Conservation (phyloP, 1,140 invertebrate species). For the Hylaeus anthracinus region DNA sequence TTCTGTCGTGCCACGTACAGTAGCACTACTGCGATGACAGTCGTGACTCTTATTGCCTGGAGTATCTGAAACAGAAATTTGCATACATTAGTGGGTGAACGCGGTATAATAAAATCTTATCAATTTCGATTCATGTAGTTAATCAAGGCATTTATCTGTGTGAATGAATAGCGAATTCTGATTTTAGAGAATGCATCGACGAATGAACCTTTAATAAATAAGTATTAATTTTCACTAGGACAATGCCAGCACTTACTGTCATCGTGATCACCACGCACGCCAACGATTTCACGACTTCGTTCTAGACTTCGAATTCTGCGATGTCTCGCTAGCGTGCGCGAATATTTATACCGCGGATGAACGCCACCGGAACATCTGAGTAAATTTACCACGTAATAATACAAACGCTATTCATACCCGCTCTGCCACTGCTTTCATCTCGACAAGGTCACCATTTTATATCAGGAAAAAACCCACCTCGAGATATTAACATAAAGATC, state of each 20-base stretch:
- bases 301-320: neutral
- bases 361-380: neutral
- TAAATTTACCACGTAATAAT: neutral
- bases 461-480: no score
- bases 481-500: no score
- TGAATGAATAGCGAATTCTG: no score
- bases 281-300: neutral
- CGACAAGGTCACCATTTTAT: no score
- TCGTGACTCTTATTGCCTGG: neutral
- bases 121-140: no score
- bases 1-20: neutral
- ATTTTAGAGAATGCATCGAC: no score
- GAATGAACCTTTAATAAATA: no score
- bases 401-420: no score
- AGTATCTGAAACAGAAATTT: slow-evolving; percentile 6
- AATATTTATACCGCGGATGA: neutral
- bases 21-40: neutral
- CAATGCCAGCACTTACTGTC: neutral
- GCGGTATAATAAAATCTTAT: neutral
- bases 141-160: no score
- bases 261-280: slow-evolving; percentile 11
- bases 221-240: neutral
- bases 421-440: no score
- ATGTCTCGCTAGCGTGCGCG: neutral
- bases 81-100: neutral